These are phyloP conservation scores for Tetrax tetrax DNA, from an alignment of 2,113 vertebrate species.

Conservation along the genomic window DNA sequence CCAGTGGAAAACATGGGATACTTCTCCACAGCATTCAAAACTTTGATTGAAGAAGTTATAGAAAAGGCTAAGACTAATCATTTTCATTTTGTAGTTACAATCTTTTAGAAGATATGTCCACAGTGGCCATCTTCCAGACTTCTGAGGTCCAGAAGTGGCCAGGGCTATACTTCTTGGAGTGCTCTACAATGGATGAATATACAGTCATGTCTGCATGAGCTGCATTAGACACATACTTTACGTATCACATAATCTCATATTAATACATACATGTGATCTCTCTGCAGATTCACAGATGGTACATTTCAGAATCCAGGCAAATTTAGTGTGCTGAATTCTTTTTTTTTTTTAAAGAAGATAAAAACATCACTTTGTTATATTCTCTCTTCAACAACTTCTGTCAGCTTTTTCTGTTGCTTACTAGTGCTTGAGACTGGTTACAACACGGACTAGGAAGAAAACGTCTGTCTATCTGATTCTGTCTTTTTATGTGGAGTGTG, in stretches of 20 bases:
- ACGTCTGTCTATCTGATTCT: not conserved
- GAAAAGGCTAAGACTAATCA: not conserved
- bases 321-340: not conserved
- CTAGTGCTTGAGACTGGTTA: not conserved
- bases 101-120: not conserved
- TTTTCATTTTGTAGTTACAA: not conserved
- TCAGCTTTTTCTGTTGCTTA: not conserved
- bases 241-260: fast-evolving
- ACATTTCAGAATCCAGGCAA: not conserved
- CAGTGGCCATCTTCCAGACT: not conserved
- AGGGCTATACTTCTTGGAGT: not conserved
- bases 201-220: not conserved
- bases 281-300: not conserved
- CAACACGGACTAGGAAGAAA: not conserved
- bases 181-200: not conserved
- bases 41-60: not conserved
- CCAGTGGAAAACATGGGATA: not conserved
- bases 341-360: not conserved
- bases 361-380: not conserved
- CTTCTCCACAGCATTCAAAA: not conserved
- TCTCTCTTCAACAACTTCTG: not conserved
- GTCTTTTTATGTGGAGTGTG: not conserved
- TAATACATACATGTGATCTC: not conserved
- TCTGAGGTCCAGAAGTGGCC: not conserved
- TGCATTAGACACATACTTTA: not conserved